A percentile compares a stretch with the other conserved stretches of the same genome.
Evolutionary conservation across 2,888 invertebrate genomes (phyloP).

Genomic region (Catocala fraxini): DNA sequence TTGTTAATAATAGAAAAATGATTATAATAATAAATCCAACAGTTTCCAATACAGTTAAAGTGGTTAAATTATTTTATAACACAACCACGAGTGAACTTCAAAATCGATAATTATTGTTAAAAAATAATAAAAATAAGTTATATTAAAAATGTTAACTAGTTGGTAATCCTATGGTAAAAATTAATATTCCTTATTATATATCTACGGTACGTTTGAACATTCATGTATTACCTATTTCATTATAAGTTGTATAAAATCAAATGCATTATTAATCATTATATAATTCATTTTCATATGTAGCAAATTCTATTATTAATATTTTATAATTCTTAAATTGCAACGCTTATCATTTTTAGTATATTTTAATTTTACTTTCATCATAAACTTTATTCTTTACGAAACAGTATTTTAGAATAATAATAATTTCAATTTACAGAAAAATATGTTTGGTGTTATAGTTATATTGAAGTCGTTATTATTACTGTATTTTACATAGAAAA

Average conservation of each 20-base stretch:
- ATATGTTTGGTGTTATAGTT: constrained; percentile 48
- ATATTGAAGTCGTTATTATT: constrained; percentile 33
- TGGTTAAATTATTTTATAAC: constrained; percentile 58
- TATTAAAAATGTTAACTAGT: constrained; percentile 44
- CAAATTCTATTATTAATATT: constrained; percentile 34
- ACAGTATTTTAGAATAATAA: constrained; percentile 27
- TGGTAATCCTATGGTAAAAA: constrained; percentile 45
- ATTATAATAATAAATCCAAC: constrained; percentile 40
- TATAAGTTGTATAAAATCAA: constrained; percentile 46
- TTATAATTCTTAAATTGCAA: constrained; percentile 44
- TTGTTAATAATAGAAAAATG: constrained; percentile 35
- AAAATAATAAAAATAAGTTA: constrained; percentile 45
- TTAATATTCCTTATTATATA: constrained; percentile 36
- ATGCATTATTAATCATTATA: constrained; percentile 23
- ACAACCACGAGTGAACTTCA: constrained; percentile 83
- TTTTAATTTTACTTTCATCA: constrained; percentile 18
- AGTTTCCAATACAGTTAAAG: constrained; percentile 39
- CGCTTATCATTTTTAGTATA: constrained; percentile 33
- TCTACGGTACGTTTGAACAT: constrained; percentile 51
- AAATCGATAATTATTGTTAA: constrained; percentile 38
- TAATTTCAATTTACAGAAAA: constrained; percentile 41
- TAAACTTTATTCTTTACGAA: constrained; percentile 34
- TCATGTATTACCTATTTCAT: constrained; percentile 39
- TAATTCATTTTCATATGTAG: constrained; percentile 30
- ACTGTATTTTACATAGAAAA: constrained; percentile 41